These are phyloP conservation scores for Paedocypris sp. DNA, from an alignment of 2,113 vertebrate genomes.

Conservation along the genomic window DNA sequence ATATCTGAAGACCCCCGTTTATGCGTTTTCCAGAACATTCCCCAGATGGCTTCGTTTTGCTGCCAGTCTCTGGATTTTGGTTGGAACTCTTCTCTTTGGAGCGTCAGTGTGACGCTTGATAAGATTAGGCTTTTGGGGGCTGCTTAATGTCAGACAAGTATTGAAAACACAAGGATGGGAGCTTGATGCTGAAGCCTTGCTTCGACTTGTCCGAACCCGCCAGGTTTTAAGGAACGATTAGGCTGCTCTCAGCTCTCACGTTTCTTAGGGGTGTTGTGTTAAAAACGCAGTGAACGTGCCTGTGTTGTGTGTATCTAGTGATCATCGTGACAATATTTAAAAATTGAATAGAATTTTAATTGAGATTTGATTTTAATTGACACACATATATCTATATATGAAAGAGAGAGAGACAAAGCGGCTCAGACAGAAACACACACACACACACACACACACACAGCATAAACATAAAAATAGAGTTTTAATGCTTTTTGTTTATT, in stretches of 20 bases:
- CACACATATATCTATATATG: too few relatives aligned
- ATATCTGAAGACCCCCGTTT: constrained; percentile 11
- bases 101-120: constrained; percentile 15
- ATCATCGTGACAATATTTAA: too few relatives aligned
- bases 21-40: constrained; percentile 11
- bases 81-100: background rate
- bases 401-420: too few relatives aligned
- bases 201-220: constrained; percentile 18
- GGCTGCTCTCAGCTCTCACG: background rate
- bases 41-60: constrained; percentile 2
- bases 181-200: background rate
- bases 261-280: constrained; percentile 1
- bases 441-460: too few relatives aligned
- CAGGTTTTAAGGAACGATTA: background rate
- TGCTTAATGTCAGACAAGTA: constrained; percentile 3
- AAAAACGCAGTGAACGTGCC: background rate
- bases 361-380: too few relatives aligned
- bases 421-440: too few relatives aligned
- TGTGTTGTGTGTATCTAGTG: too few relatives aligned
- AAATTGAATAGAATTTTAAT: too few relatives aligned
- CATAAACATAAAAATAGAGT: too few relatives aligned
- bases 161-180: background rate
- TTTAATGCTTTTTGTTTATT: too few relatives aligned
- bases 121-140: background rate
- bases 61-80: constrained; percentile 5